These are phyloP conservation scores for Saccopteryx bilineata DNA, from an alignment of 2,113 vertebrate species.

Conservation along the genomic window DNA sequence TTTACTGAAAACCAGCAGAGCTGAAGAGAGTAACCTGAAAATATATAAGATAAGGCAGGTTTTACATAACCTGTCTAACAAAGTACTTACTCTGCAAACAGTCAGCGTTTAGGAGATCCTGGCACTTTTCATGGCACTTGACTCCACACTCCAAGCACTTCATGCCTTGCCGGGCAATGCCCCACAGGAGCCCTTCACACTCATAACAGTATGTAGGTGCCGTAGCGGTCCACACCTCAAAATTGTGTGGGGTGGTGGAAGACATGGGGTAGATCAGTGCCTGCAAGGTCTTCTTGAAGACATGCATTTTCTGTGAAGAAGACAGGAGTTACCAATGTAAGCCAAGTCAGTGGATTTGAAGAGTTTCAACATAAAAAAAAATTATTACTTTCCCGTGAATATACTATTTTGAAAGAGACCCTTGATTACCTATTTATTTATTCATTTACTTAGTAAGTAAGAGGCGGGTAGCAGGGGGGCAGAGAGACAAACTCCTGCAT, in stretches of 20 bases:
- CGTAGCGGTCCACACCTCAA: constrained; percentile 98
- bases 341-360: neutral
- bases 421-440: neutral
- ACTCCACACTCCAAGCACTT: constrained; percentile 97
- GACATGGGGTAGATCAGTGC: constrained; percentile 98
- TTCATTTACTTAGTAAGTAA: too few relatives aligned
- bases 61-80: neutral
- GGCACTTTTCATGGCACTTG: constrained; percentile 99
- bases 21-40: neutral
- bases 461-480: too few relatives aligned
- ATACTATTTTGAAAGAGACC: neutral
- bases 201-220: constrained; percentile 98
- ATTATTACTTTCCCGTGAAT: neutral
- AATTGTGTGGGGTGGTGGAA: constrained; percentile 98
- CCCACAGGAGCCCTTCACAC: constrained; percentile 98
- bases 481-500: too few relatives aligned
- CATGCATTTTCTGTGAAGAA: constrained; percentile 94
- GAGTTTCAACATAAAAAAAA: neutral
- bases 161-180: constrained; percentile 98
- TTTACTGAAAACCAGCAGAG: neutral
- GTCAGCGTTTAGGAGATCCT: constrained; percentile 98
- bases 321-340: constrained; percentile 38
- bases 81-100: constrained; percentile 97
- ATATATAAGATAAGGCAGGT: neutral
- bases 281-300: constrained; percentile 98